Evolutionary conservation across 2,888 invertebrate species (phyloP).

Genomic region (Tenodera sinensis): DNA sequence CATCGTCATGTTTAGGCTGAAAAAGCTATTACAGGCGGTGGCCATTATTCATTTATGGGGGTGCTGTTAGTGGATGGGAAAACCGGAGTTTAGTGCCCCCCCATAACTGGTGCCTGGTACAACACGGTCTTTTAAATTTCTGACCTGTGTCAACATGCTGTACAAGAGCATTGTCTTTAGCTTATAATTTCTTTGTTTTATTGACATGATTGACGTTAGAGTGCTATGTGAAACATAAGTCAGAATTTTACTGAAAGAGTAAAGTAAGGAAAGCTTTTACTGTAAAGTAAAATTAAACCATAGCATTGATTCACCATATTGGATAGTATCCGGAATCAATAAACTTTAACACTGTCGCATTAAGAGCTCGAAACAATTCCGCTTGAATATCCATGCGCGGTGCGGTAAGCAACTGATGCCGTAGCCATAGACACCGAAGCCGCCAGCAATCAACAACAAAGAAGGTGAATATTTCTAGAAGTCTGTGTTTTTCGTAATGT

Average conservation of each 20-base stretch:
- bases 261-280: not conserved
- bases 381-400: constrained; percentile 18
- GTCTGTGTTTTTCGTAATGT: constrained; percentile 19
- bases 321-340: not conserved
- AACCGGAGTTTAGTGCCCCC: not conserved
- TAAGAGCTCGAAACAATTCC: not conserved
- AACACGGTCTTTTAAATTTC: not conserved
- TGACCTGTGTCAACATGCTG: not conserved
- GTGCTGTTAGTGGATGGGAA: not conserved
- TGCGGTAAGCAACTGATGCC: constrained; percentile 34
- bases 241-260: not conserved
- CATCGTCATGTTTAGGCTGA: not conserved
- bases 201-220: not conserved
- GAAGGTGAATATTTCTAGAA: constrained; percentile 30
- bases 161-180: not conserved
- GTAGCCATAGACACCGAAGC: constrained; percentile 34
- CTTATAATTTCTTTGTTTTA: not conserved
- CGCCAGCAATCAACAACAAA: constrained; percentile 32
- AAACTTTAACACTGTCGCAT: not conserved
- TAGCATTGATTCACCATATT: not conserved
- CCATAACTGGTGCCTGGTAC: not conserved
- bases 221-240: not conserved
- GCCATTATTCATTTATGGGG: not conserved
- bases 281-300: not conserved
- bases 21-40: not conserved